Evolutionary conservation across 37 sponge, comb jelly and placozoan genomes (phyloP).

Genomic region (Lycopodina hypogea): DNA sequence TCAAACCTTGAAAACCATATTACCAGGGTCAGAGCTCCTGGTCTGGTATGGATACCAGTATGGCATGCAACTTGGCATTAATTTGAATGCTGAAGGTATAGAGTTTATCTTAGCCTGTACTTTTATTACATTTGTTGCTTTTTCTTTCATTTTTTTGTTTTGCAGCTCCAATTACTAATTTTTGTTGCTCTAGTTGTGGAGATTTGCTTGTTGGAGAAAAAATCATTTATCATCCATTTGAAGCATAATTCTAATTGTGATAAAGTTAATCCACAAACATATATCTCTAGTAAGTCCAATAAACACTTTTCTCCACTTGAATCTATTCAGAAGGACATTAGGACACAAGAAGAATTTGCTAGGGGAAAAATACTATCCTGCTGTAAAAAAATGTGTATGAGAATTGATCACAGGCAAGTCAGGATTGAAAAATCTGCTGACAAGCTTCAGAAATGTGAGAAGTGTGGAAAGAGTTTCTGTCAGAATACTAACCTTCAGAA

Average conservation of each 20-base stretch:
- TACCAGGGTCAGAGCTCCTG: conserved; percentile 63
- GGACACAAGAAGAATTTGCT: no score
- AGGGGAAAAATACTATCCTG: no score
- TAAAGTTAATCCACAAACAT: no score
- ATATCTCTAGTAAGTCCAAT: no score
- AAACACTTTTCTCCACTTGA: no score
- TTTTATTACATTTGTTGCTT: no score
- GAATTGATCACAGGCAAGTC: not conserved
- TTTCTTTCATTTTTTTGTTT: no score
- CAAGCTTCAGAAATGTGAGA: conserved; percentile 25
- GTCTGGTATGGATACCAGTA: conserved; percentile 83
- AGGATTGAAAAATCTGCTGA: not conserved
- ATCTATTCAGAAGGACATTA: no score
- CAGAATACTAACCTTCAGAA: no score
- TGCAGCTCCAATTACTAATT: not conserved
- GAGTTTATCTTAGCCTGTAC: no score
- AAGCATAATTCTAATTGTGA: conserved; percentile 29
- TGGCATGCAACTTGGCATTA: conserved; percentile 61
- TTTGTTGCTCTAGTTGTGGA: conserved; percentile 33
- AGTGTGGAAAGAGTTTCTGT: conserved; percentile 51
- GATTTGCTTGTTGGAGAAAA: conserved; percentile 36
- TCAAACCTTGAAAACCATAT: conserved; percentile 60
- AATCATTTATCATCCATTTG: conserved; percentile 47
- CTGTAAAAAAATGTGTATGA: no score
- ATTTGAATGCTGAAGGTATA: not conserved